Evolutionary conservation across 2,888 invertebrate species (phyloP).

Genomic region (Prostheceraeus crozeri): DNA sequence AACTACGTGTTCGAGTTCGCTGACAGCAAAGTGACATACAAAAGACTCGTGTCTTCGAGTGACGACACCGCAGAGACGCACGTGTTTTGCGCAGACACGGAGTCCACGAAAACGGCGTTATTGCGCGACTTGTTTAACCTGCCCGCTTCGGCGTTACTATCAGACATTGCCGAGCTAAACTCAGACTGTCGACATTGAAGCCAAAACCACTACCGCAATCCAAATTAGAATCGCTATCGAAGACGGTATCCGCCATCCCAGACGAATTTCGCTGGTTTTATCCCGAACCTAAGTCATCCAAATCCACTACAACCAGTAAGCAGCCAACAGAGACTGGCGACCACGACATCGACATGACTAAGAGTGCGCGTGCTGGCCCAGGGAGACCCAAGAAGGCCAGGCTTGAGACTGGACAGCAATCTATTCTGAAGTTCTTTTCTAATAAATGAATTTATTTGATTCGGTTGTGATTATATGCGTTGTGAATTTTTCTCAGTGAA

Average conservation of each 20-base stretch:
- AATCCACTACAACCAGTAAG: not conserved
- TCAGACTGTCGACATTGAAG: not conserved
- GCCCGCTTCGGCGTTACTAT: constrained; percentile 7
- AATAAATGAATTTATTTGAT: no score
- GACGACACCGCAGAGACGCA: constrained; percentile 18
- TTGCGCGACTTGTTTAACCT: constrained; percentile 23
- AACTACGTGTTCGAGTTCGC: constrained; percentile 21
- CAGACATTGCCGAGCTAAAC: constrained; percentile 26
- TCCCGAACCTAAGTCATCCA: no score
- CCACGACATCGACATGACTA: no score
- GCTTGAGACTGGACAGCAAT: constrained; percentile 26
- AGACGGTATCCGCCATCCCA: constrained; percentile 3
- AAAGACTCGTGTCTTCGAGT: constrained; percentile 15
- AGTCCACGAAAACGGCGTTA: constrained; percentile 12
- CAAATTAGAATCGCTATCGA: constrained; percentile 18
- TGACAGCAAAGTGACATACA: constrained; percentile 3
- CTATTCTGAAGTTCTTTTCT: constrained; percentile 11
- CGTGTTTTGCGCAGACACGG: constrained; percentile 4
- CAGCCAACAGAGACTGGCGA: constrained; percentile 19
- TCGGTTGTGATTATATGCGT: no score
- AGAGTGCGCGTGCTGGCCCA: not conserved
- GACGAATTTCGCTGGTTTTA: constrained; percentile 19
- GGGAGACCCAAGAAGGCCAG: constrained; percentile 23
- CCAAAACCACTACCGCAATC: constrained; percentile 13
- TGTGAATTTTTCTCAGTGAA: no score